These are phyloP conservation scores for Aphrocallistes beatrix DNA, from an alignment of 37 sponge, comb jelly and placozoan genomes.

Conservation along the genomic window DNA sequence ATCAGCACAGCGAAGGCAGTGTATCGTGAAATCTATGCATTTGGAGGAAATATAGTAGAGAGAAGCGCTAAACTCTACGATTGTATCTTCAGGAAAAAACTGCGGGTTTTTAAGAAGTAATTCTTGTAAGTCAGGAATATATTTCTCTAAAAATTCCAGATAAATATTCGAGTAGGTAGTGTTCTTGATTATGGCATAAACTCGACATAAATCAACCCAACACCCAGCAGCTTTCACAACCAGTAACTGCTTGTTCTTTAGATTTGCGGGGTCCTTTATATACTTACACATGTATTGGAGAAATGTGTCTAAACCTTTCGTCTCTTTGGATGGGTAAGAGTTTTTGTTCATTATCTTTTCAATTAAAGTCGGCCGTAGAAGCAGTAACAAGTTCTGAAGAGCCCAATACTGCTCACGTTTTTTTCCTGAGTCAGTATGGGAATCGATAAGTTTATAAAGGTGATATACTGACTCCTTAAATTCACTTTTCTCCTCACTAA, in stretches of 20 bases:
- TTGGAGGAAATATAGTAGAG: not conserved
- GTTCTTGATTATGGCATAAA: not conserved
- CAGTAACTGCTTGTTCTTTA: not conserved
- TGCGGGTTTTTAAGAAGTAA: not conserved
- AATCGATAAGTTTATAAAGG: not conserved
- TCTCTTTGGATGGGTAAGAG: not conserved
- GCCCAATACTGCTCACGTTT: slow-evolving; percentile 1
- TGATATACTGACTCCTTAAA: not conserved
- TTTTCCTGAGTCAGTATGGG: not conserved
- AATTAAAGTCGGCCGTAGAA: not conserved
- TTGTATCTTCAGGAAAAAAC: not conserved
- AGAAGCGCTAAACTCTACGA: not conserved
- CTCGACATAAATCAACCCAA: slow-evolving; percentile 7
- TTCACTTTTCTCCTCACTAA: not conserved
- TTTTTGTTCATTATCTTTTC: not conserved
- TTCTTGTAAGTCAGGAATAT: not conserved
- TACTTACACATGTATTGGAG: not conserved
- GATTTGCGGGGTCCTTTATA: not conserved
- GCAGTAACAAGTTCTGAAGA: not conserved
- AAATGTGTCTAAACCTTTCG: not conserved
- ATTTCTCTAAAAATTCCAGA: not conserved
- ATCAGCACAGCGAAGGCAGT: not conserved
- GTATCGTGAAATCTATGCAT: not conserved
- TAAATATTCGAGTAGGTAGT: not conserved
- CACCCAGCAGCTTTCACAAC: not conserved